Percentiles rank a stretch among this genome's conserved stretches.
Conservation (phyloP, 1,140 invertebrate genomes). For the Temnothorax curvispinosus region DNA sequence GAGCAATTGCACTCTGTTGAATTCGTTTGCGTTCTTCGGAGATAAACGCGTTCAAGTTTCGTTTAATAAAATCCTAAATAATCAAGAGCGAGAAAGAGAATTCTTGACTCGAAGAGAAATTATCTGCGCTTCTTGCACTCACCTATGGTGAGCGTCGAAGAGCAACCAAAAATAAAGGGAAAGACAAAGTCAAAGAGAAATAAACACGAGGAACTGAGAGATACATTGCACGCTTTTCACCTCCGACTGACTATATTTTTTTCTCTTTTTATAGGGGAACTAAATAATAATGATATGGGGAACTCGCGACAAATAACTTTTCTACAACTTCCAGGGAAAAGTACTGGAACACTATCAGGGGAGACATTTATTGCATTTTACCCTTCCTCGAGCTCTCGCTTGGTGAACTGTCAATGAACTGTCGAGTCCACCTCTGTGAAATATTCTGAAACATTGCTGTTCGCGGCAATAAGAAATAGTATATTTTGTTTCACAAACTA, state of each 20-base stretch:
- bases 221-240: conserved; percentile 33
- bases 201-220: conserved; percentile 29
- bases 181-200: conserved; percentile 51
- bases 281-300: conserved; percentile 73
- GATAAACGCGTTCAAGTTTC: conserved; percentile 22
- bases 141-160: conserved; percentile 24
- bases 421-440: conserved; percentile 23
- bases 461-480: background rate
- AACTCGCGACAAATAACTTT: conserved; percentile 59
- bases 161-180: conserved; percentile 46
- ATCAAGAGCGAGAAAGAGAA: conserved; percentile 61
- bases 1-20: background rate
- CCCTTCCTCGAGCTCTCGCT: background rate
- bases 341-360: conserved; percentile 15
- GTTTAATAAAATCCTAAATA: conserved; percentile 8
- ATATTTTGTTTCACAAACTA: background rate
- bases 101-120: conserved; percentile 52
- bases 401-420: conserved; percentile 26
- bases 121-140: conserved; percentile 5
- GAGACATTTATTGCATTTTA: conserved; percentile 53
- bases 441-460: conserved; percentile 27
- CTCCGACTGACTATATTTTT: conserved; percentile 5
- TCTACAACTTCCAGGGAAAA: conserved; percentile 58
- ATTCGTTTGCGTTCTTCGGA: background rate
- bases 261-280: conserved; percentile 1